Evolutionary conservation across 2,113 vertebrate genomes (phyloP).

Genomic region (Monarcha castaneiventris): DNA sequence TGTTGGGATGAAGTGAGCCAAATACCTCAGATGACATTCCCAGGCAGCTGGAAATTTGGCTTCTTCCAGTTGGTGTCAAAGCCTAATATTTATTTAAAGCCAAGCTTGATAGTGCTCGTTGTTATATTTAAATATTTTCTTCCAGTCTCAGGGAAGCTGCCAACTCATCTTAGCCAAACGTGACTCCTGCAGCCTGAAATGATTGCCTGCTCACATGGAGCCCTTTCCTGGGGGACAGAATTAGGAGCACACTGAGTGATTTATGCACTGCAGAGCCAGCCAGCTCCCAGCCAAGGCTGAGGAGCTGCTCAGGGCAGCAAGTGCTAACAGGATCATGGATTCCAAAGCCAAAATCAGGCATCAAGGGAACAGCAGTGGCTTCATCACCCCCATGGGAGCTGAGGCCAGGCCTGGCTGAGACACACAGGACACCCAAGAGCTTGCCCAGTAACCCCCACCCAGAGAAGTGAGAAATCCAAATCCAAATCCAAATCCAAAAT

Average conservation of each 20-base stretch:
- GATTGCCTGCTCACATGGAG: background rate
- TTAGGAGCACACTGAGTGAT: background rate
- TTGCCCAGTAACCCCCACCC: background rate
- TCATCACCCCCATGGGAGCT: background rate
- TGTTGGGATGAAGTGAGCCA: background rate
- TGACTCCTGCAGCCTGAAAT: background rate
- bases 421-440: background rate
- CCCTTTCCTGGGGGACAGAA: background rate
- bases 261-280: background rate
- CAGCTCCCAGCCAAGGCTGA: background rate
- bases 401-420: background rate
- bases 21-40: background rate
- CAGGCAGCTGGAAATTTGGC: slow-evolving; percentile 10
- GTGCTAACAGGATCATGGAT: background rate
- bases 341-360: background rate
- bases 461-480: background rate
- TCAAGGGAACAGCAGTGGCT: background rate
- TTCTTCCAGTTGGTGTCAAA: background rate
- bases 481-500: background rate
- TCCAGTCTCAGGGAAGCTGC: background rate
- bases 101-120: background rate
- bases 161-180: background rate
- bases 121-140: slow-evolving; percentile 4
- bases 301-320: background rate
- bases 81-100: slow-evolving; percentile 14